These are phyloP conservation scores for Macaria liturata DNA, from an alignment of 2,888 invertebrate genomes.

Conservation along the genomic window DNA sequence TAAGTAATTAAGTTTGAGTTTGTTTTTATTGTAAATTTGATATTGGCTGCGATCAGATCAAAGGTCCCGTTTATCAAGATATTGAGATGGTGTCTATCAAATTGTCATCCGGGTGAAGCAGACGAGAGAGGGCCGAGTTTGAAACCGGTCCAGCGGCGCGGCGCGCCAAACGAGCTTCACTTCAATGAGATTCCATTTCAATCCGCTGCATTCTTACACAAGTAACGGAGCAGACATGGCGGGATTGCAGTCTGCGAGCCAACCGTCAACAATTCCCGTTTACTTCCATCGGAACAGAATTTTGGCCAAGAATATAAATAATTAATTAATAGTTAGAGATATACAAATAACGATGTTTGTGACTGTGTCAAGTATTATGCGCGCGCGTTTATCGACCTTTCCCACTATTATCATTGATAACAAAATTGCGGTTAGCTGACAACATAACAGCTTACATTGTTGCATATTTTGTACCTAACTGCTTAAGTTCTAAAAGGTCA, in stretches of 20 bases:
- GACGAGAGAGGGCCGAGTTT: slow-evolving; percentile 54
- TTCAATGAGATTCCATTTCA: slow-evolving; percentile 82
- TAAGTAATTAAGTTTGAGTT: no score
- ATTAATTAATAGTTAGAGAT: slow-evolving; percentile 7
- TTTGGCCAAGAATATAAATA: slow-evolving; percentile 37
- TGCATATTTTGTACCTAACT: slow-evolving; percentile 33
- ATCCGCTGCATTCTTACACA: slow-evolving; percentile 78
- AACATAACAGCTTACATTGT: slow-evolving; percentile 44
- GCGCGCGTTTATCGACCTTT: slow-evolving; percentile 51
- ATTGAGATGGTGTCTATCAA: slow-evolving; percentile 67
- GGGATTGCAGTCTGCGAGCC: slow-evolving; percentile 47
- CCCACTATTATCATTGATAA: slow-evolving; percentile 48
- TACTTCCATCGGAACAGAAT: slow-evolving; percentile 38
- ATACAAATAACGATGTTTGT: no score
- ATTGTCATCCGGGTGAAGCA: slow-evolving; percentile 67
- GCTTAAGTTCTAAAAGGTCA: background rate
- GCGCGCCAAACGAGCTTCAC: slow-evolving; percentile 62
- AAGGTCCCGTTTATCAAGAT: slow-evolving; percentile 56
- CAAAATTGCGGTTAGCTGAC: slow-evolving; percentile 46
- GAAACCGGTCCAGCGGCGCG: slow-evolving; percentile 70
- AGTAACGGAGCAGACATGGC: slow-evolving; percentile 71
- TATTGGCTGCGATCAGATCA: slow-evolving; percentile 35
- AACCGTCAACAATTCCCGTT: slow-evolving; percentile 43
- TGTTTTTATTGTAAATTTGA: no score
- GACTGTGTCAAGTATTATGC: no score